Percentiles rank a stretch among this genome's conserved stretches.
phyloP scores from a whole-genome alignment of 2,113 vertebrate species.

The Pontoporia blainvillei region DNA sequence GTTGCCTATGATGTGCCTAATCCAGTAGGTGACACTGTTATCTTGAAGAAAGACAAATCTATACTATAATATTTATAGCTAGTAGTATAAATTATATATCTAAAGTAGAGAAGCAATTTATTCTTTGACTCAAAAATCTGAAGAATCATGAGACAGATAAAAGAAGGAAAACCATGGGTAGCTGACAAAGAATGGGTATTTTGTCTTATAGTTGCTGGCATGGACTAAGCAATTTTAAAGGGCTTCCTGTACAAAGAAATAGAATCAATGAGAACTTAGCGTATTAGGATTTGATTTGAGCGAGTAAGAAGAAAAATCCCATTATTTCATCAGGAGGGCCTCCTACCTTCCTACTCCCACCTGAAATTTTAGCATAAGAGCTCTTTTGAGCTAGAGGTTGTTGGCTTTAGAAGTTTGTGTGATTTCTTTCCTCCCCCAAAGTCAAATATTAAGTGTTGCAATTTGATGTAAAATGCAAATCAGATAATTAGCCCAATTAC shows the following conservation, averaged over 20 bases:
- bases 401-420: neutral
- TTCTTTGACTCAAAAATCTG: neutral
- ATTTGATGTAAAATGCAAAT: neutral
- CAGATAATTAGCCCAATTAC: neutral
- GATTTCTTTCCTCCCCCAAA: neutral
- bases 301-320: neutral
- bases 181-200: neutral
- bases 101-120: neutral
- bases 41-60: neutral
- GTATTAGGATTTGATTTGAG: neutral
- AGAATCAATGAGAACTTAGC: neutral
- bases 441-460: neutral
- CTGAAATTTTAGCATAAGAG: neutral
- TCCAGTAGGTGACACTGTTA: conserved; percentile 80
- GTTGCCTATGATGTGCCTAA: conserved; percentile 97
- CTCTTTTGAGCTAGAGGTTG: neutral
- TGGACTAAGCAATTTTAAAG: neutral
- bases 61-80: neutral
- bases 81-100: neutral
- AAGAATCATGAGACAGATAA: neutral
- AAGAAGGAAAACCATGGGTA: neutral
- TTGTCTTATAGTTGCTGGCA: neutral
- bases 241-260: neutral
- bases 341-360: neutral
- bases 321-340: neutral